phyloP scores from a whole-genome alignment of 2,113 vertebrate species.

The Pygoscelis antarcticus region DNA sequence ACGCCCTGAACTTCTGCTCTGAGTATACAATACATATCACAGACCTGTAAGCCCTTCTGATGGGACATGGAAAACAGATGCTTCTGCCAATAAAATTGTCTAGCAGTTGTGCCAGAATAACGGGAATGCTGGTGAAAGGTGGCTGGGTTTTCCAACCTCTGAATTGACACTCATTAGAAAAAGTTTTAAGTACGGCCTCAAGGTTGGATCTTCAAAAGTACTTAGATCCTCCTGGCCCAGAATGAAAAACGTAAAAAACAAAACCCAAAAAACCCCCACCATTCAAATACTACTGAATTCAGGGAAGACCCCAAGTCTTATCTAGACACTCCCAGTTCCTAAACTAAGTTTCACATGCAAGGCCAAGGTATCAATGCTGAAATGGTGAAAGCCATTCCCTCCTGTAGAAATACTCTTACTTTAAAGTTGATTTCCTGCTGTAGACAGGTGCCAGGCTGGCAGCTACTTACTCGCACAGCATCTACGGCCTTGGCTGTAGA shows the following conservation, averaged over 20 bases:
- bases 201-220: background rate
- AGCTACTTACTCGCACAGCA: no score
- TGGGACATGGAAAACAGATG: background rate
- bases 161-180: background rate
- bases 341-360: background rate
- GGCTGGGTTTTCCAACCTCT: background rate
- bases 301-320: background rate
- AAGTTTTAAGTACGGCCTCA: background rate
- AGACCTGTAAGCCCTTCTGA: background rate
- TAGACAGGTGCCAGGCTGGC: background rate
- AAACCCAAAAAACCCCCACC: background rate
- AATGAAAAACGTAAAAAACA: background rate
- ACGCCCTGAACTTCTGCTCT: background rate
- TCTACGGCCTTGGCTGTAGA: background rate
- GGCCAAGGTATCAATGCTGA: background rate
- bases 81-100: background rate
- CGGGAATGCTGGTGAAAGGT: background rate
- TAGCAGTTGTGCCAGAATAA: background rate
- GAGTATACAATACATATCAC: background rate
- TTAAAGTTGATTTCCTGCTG: background rate
- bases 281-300: background rate
- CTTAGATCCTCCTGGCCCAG: background rate
- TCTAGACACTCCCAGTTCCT: background rate
- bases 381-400: background rate
- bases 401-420: background rate